phyloP scores from a whole-genome alignment of 2,888 invertebrate genomes.

The Bombylius major region DNA sequence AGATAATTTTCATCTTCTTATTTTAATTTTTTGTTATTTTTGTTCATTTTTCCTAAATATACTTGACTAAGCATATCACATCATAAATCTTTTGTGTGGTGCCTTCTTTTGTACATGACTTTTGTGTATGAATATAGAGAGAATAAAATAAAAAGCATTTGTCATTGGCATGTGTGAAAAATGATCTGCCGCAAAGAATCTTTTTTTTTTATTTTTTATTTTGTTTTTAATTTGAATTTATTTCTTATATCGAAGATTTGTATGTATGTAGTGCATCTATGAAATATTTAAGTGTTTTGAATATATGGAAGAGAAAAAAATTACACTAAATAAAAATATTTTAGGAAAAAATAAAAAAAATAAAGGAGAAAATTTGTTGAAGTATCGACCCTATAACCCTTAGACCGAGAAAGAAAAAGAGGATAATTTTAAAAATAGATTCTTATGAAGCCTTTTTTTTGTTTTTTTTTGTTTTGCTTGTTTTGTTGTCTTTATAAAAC shows the following conservation, averaged over 20 bases:
- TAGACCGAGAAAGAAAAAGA: neutral
- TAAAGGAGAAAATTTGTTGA: no score
- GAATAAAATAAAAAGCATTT: neutral
- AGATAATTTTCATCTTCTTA: no score
- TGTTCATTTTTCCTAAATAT: no score
- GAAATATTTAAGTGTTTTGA: no score
- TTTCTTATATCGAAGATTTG: neutral
- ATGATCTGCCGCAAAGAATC: conserved; percentile 4
- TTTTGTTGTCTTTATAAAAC: no score
- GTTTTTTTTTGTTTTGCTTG: no score
- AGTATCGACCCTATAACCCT: neutral
- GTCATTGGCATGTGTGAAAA: conserved; percentile 7
- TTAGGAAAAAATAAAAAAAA: neutral
- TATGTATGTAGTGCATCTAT: no score
- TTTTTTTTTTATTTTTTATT: neutral
- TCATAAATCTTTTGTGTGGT: neutral
- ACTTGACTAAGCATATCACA: neutral
- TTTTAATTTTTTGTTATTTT: no score
- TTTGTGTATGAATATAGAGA: neutral
- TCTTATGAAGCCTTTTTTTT: neutral
- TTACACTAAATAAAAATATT: neutral
- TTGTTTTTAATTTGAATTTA: no score
- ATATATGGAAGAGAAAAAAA: neutral
- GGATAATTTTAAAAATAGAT: neutral
- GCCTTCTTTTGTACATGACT: neutral